Conservation (phyloP, 1,140 invertebrate species). For the Pseudomyrmex gracilis region DNA sequence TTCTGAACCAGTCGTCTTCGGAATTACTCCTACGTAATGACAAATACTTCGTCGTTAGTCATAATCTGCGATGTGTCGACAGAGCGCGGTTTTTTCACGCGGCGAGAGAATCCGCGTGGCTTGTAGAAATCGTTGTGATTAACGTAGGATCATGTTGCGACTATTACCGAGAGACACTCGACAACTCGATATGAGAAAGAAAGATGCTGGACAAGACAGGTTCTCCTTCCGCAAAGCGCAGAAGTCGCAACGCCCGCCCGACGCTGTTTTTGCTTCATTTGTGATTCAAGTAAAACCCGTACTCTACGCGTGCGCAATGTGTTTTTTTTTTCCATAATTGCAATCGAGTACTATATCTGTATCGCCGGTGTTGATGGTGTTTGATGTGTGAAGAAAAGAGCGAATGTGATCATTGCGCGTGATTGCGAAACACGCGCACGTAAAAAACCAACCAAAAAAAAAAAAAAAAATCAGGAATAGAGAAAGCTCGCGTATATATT, state of each 20-base stretch:
- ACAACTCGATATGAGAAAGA: conserved; percentile 12
- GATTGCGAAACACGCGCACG: not conserved
- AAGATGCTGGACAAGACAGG: conserved; percentile 15
- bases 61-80: conserved; percentile 39
- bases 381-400: not conserved
- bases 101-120: conserved; percentile 38
- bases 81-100: conserved; percentile 47
- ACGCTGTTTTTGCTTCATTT: not conserved
- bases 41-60: conserved; percentile 51
- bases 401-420: not conserved
- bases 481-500: no score
- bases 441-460: no score
- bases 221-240: conserved; percentile 18
- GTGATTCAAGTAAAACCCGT: conserved; percentile 6
- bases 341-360: not conserved
- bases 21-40: conserved; percentile 17
- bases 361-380: conserved; percentile 10
- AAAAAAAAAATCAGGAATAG: no score
- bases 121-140: conserved; percentile 39
- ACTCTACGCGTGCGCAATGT: not conserved
- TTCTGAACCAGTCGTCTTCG: not conserved
- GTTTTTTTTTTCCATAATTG: not conserved
- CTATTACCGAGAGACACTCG: conserved; percentile 34
- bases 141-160: conserved; percentile 53
- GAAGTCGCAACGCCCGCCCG: conserved; percentile 25